A percentile compares a stretch with the other conserved stretches of the same genome.
These are phyloP conservation scores for Phalacrocorax carbo DNA, from an alignment of 2,113 vertebrate genomes.

Conservation along the genomic window DNA sequence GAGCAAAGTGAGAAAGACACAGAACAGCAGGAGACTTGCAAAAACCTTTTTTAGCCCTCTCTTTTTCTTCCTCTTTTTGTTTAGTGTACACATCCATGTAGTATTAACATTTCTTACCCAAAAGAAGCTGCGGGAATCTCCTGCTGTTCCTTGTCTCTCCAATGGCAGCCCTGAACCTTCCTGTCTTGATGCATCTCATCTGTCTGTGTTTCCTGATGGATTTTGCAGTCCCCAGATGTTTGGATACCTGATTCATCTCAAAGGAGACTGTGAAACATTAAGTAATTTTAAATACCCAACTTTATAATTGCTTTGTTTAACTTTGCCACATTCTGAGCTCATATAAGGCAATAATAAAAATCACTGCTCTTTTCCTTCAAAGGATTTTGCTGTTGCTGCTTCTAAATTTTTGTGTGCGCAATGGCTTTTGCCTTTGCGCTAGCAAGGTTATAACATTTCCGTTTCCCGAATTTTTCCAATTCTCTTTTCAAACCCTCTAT, in stretches of 20 bases:
- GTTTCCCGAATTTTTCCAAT: not conserved
- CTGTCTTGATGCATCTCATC: constrained; percentile 37
- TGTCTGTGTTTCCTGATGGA: constrained; percentile 55
- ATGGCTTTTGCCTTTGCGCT: not conserved
- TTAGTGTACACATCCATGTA: constrained; percentile 37
- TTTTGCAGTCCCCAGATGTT: constrained; percentile 44
- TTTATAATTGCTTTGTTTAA: constrained; percentile 32
- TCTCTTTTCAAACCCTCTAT: not conserved
- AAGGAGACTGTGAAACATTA: constrained; percentile 27
- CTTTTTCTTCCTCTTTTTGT: constrained; percentile 53
- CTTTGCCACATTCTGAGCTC: constrained; percentile 21
- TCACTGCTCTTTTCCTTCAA: constrained; percentile 1
- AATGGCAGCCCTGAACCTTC: not conserved
- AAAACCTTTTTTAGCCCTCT: constrained; percentile 21
- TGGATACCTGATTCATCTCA: constrained; percentile 51
- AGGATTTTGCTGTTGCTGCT: not conserved
- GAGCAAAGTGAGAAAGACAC: constrained; percentile 55
- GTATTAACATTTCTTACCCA: constrained; percentile 44
- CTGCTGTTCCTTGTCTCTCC: constrained; percentile 43
- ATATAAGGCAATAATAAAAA: constrained; percentile 23
- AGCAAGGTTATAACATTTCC: not conserved
- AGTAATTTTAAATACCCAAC: not conserved
- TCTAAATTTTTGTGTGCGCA: not conserved
- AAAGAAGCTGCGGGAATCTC: constrained; percentile 19
- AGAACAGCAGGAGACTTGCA: constrained; percentile 50